Evolutionary conservation across 2,797 vertebrate genomes (phyloP), one percentile per base, ranked within the genome.

Genomic region (Coreius guichenoti): DNA sequence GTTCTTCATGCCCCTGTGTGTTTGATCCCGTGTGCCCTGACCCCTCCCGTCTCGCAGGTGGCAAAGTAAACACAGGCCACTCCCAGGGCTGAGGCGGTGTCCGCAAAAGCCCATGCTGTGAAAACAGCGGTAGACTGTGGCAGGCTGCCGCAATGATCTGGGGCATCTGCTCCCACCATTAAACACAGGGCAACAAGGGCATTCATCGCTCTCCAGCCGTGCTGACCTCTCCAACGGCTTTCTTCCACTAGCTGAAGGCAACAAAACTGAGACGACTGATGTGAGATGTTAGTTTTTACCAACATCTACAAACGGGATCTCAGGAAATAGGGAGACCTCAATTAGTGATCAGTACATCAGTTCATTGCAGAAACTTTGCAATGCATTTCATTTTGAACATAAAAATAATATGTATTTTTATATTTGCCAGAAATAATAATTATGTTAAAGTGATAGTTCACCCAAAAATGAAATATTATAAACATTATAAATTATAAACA

Each of bases 41-140:
- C 80, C 88, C 85, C 90, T 86, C 83, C 85, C 89, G 80, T 86
- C 92, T 93, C 92, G 92, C 94, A 95, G 94, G 94, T 95, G 95
- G 94, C 91, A 95, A 96, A 31, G 83, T 92, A 96, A 96, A 96
- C 95, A 96, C 85, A 92, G 81, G 80, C 87, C 85, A 88, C 89
- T 94, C 94, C 94, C 94, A 93, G 90, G 93, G 87, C 92, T 93
- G 93, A 93, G 80, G 80, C 65, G 72, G 67, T 83, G 91, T 89
- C 91, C 91, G 90, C 92, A 87, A 90, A 92, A 93, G 90, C 90
- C 87, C 92, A 91, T 93, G 91, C 94, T 95, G 95, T 95, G 92
- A 95, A 94, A 95, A 95, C 94, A 95, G 73, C 88, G 93, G 89
- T 90, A 92, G 91, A 91, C 89, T 81, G 82, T 94, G 94, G 94